Base-by-base conservation (phyloP, 2,113 vertebrate species). In the Phylloscopus trochilus region DNA sequence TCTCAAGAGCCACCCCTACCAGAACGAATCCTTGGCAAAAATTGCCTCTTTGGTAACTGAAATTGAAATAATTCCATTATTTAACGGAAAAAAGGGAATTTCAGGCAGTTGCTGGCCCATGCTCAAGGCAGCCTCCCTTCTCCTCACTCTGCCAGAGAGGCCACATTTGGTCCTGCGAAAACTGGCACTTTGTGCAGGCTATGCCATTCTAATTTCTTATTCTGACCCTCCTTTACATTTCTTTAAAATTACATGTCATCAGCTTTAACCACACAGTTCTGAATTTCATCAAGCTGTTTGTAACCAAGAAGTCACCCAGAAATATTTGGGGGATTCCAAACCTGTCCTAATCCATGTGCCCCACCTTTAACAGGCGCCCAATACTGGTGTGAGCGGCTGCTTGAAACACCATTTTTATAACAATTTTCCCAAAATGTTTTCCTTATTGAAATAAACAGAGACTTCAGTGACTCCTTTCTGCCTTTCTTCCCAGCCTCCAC, bases 311-410 rank as follows among this genome's bases (percentile, higher is more conserved):
- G 18, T 10, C 68, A 55, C 4, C 28, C 51, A 46, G 24, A 39
- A 69, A 28, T 11, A 24, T 28, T 20, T 21, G 64, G 17, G 47
- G 63, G 5, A 2, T 33, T 73, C 41, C 20, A 44, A 37, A n/a
- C 13, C 1, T 2, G 31, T 46, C 2, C 22, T 13, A 2, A 20
- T 17, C 63, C 16, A 0, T 1, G 28, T 31, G 22, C 7, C 58
- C 37, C 9, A 5, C 24, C 51, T 37, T 43, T n/a, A 53, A 33
- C 1, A 4, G 22, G 46, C 1, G 0, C 30, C n/a, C 30, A 6
- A 8, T 1, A 4, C 7, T 27, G 2, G 0, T 0, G 0, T 2
- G 41, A 86, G 23, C 7, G 1, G 8, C 33, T 7, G 39, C 17
- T 15, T 3, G 6, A 72, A 89, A 56, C 10, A 28, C 0, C 31